Evolutionary conservation across 2,113 vertebrate species (phyloP).

Genomic region (rabbit (Oryctolagus cuniculus)): mOryCun1.1 NC_091435.1:82779001-82779500

Average conservation of each 20-base stretch:
- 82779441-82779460: slow-evolving; percentile 86
- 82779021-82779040: no score
- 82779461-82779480: slow-evolving; percentile 86
- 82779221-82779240: not conserved
- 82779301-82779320: not conserved
- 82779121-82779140: no score
- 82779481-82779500: slow-evolving; percentile 88
- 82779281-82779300: not conserved
- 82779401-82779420: slow-evolving; percentile 83
- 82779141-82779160: no score
- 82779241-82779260: not conserved
- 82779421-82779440: slow-evolving; percentile 81
- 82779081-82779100: no score
- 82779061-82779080: no score
- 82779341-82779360: not conserved
- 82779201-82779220: no score
- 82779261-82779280: not conserved
- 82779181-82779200: no score
- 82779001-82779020: no score
- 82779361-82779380: slow-evolving; percentile 79
- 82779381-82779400: slow-evolving; percentile 79
- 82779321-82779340: not conserved
- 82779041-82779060: no score
- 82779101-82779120: no score
- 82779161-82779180: no score